Evolutionary conservation across 2,797 vertebrate species (phyloP), one percentile per base, ranked within the genome.

Genomic region (Myripristis murdjan): DNA sequence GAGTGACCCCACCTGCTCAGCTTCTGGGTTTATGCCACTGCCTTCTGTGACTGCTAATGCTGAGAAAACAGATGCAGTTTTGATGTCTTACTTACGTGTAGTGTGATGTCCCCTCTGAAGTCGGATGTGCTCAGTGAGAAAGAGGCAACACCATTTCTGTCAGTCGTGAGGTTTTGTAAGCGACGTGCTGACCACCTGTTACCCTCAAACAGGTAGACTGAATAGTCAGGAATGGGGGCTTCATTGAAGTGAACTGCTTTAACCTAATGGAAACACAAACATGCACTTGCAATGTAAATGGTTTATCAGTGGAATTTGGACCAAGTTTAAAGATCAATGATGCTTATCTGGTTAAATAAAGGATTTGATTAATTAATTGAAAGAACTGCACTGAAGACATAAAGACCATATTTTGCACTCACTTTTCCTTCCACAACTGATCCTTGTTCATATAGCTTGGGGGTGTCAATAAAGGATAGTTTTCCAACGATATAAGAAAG

Each of bases 101-200:
- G 58, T 1, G 1, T 0, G 39, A 91, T 63, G 33, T 75, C 23
- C 0, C 7, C 54, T 0, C 10, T 6, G 31, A 33, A 4, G 14
- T 7, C 0, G 0, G 76, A 16, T 1, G 89, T 84, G 47, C 74
- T 63, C 0, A 93, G 4, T 10, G 88, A 83, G 75, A 94, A 94
- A 2, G 15, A 3, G n/a, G 91, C 89, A 0, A 89, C 3, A 18
- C 93, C 93, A 1, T 88, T 5, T 1, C 12, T 35, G 70, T 92
- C 73, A 1, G 93, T 93, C 9, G 92, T 93, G 12, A 93, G 84
- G 51, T 91, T 94, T 23, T 77, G 63, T 0, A 86, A 16, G 4
- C 0, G 22, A 1, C 5, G 16, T n/a, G 33, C 0, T 0, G 52
- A 6, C 87, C 87, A 86, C 1, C 0, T n/a, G 7, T 53, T 4